phyloP scores from a whole-genome alignment of 2,113 vertebrate genomes.

The Macroglossus sobrinus region DNA sequence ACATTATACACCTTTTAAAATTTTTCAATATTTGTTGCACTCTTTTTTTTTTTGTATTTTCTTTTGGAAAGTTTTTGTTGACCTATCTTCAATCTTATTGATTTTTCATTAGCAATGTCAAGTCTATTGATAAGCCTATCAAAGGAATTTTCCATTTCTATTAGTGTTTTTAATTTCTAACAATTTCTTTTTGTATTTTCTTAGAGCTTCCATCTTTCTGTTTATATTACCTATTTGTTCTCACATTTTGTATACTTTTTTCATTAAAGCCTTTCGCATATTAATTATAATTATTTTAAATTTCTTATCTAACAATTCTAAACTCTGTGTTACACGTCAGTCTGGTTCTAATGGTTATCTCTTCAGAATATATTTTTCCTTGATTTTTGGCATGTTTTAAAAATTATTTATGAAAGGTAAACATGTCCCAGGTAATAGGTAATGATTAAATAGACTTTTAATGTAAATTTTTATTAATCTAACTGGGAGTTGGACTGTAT shows the following conservation, averaged over 20 bases:
- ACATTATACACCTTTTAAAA: neutral
- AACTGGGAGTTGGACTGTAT: neutral
- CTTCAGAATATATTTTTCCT: neutral
- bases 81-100: neutral
- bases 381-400: neutral
- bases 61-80: neutral
- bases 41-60: neutral
- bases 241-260: neutral
- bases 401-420: neutral
- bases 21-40: neutral
- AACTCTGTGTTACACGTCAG: neutral
- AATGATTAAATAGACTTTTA: neutral
- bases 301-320: neutral
- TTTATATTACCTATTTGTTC: neutral
- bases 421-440: neutral
- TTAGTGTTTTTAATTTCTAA: neutral
- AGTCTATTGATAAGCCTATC: neutral
- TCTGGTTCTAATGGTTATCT: neutral
- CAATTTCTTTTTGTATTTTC: neutral
- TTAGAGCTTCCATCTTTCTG: neutral
- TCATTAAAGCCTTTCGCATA: neutral
- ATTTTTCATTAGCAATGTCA: neutral
- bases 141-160: neutral
- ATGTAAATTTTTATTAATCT: neutral
- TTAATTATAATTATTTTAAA: constrained; percentile 22